Base-by-base conservation (phyloP, 2,888 invertebrate species). In the Aethes cnicana region DNA sequence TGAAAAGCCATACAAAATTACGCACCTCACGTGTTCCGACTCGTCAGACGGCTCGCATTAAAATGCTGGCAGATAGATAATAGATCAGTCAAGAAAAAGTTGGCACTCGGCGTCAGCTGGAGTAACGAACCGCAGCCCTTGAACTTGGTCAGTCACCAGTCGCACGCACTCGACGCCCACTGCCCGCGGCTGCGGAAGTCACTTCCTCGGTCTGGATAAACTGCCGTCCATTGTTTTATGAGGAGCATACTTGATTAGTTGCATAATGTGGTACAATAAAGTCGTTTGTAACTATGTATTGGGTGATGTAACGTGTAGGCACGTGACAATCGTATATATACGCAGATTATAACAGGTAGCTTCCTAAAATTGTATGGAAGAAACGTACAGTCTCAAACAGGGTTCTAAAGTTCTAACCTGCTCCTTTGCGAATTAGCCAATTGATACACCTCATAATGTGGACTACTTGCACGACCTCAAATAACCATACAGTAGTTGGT, bases 121-220 rank as follows among this genome's bases (percentile, higher is more conserved):
- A 26, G 52, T 52, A 52, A 39, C 32, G 52, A 46, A 46, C 46
- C 16, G 20, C 37, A 46, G 52, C 52, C 52, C 52, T 52, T 52
- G 52, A 52, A 46, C 52, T 52, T 50, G 44, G 50, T 32, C 48
- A 33, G 18, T 14, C 20, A 26, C n/a, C n/a, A n/a, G n/a, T n/a
- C n/a, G n/a, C n/a, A n/a, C 16, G 11, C 41, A 26, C 28, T 7
- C 28, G 28, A 28, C 41, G 39, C 9, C 18, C 39, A 5, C 2
- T 23, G 18, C 28, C 17, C 9, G 36, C 17, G 50, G 23, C 18
- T 3, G 18, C 44, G 46, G 44, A 46, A 44, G 52, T 37, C 20
- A 39, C 44, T 52, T 52, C 46, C 52, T 30, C 39, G 26, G 4
- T 20, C 16, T 21, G 32, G 37, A 23, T 30, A 12, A 14, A 32